Evolutionary conservation across 2,113 vertebrate genomes (phyloP).

Genomic region (Bettongia penicillata): DNA sequence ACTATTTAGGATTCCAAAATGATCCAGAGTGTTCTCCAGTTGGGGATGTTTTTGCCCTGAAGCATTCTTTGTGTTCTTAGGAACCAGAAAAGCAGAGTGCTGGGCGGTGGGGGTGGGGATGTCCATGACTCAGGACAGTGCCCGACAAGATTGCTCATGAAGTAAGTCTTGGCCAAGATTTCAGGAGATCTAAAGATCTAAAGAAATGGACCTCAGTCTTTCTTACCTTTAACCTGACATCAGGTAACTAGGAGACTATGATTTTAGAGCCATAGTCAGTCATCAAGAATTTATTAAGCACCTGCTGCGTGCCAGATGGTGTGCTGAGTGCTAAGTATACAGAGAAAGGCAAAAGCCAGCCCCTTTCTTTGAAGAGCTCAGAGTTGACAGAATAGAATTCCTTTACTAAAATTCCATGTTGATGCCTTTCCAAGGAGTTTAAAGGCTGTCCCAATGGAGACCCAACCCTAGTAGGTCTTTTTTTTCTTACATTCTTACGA

Average conservation of each 20-base stretch:
- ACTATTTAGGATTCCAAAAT: not conserved
- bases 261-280: not conserved
- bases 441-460: not conserved
- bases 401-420: not conserved
- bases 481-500: too few species aligned
- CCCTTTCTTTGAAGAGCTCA: not conserved
- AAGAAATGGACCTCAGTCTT: not conserved
- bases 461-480: not conserved
- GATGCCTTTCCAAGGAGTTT: not conserved
- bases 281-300: not conserved
- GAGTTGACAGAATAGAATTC: not conserved
- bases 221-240: not conserved
- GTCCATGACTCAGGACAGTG: not conserved
- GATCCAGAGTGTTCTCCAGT: not conserved
- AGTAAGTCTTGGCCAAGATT: not conserved
- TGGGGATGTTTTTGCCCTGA: not conserved
- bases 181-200: not conserved
- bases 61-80: not conserved
- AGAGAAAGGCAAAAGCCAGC: not conserved
- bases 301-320: not conserved
- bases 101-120: too few species aligned
- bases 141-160: too few species aligned
- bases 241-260: not conserved
- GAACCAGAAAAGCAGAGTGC: not conserved
- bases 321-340: not conserved